These are phyloP conservation scores for Poecilia picta DNA, from an alignment of 2,797 vertebrate genomes.

Conservation along the genomic window DNA sequence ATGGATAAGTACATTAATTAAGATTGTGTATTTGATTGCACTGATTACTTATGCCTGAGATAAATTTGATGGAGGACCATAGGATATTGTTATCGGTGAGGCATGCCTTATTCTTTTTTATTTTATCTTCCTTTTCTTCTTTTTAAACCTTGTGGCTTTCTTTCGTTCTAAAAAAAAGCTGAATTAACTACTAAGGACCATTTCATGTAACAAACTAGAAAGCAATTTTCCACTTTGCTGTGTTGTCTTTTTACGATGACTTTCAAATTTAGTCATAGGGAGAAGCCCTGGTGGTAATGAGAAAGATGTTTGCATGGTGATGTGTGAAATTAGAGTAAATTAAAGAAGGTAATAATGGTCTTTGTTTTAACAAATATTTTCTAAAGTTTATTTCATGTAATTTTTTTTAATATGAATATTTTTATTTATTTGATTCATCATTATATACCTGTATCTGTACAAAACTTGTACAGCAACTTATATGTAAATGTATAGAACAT, in stretches of 20 bases:
- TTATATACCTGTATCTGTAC: not conserved
- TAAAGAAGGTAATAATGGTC: conserved; percentile 35
- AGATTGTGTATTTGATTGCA: not conserved
- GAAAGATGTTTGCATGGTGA: conserved; percentile 52
- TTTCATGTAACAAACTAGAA: conserved; percentile 58
- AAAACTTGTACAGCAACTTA: not conserved
- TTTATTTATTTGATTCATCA: not conserved
- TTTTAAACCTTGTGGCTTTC: conserved; percentile 9
- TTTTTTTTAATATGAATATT: not conserved
- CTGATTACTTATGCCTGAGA: not conserved
- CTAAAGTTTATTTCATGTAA: conserved; percentile 11
- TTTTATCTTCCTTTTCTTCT: not conserved
- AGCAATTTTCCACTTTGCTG: conserved; percentile 57
- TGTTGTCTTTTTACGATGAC: conserved; percentile 42
- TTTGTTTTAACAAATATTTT: conserved; percentile 11
- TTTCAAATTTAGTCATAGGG: conserved; percentile 52
- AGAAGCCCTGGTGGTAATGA: conserved; percentile 56
- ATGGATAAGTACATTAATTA: not conserved
- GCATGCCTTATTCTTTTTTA: not conserved
- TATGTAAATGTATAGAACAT: not conserved
- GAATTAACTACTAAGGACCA: conserved; percentile 38
- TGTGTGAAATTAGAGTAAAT: conserved; percentile 60
- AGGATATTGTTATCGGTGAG: not conserved
- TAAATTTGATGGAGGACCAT: not conserved
- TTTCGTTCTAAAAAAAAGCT: conserved; percentile 34